Conservation (phyloP, 2,113 vertebrate species). For the Hippocampus comes region DNA sequence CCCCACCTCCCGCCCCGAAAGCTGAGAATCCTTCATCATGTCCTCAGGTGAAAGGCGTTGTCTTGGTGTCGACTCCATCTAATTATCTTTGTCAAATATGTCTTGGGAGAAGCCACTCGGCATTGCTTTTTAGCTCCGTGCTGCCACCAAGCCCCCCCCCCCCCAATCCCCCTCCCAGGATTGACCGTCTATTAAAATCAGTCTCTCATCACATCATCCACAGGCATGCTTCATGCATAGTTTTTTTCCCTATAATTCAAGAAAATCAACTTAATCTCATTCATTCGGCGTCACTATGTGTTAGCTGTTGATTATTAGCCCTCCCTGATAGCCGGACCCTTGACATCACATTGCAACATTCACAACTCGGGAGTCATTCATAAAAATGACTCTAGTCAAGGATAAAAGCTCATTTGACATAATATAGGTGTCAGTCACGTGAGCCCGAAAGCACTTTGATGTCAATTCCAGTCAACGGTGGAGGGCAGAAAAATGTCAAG, state of each 20-base stretch:
- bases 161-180: conserved; percentile 51
- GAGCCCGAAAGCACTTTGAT: too few species aligned
- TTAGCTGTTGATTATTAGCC: conserved; percentile 76
- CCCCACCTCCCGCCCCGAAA: background rate
- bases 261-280: conserved; percentile 75
- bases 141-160: conserved; percentile 53
- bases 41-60: conserved; percentile 65
- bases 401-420: too few species aligned
- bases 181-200: conserved; percentile 74
- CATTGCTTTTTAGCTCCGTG: conserved; percentile 72
- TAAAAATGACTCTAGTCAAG: too few species aligned
- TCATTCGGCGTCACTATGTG: conserved; percentile 74
- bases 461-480: too few species aligned
- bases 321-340: conserved; percentile 67
- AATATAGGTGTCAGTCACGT: too few species aligned
- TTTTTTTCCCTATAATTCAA: conserved; percentile 66
- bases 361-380: background rate
- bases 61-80: conserved; percentile 66
- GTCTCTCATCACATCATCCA: conserved; percentile 72
- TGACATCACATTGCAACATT: conserved; percentile 12
- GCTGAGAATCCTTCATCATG: conserved; percentile 42
- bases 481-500: too few species aligned
- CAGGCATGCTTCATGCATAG: conserved; percentile 57
- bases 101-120: conserved; percentile 73
- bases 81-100: conserved; percentile 71